Evolutionary conservation across 1,140 invertebrate genomes (phyloP), one percentile per base, ranked within the genome.

Genomic region (Orchesella cincta): DNA sequence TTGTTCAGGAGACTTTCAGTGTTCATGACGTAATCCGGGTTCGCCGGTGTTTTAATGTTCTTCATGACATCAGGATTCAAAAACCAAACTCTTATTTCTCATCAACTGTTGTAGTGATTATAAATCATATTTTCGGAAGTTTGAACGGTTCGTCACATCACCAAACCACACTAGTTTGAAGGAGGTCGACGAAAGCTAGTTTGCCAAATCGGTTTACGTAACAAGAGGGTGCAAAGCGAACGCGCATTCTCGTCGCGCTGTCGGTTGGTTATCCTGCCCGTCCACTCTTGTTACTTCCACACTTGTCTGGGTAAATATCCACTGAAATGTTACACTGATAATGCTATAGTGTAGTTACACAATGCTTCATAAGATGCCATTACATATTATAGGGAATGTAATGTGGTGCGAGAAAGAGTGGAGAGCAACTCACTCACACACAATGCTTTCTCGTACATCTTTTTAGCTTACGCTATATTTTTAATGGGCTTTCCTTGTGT

Each of bases 401-500:
- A 57, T 18, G 23, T 46, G 39, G 18, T 5, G 18, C 5, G 39
- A 46, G 39, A 18, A 46, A 46, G n/a, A 46, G 39, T 46, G 39
- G 39, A 46, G 39, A 18, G 39, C 39, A 46, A 5, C 39, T n/a
- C n/a, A n/a, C n/a, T n/a, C n/a, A n/a, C n/a, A 46, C 18, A 46
- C 18, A 8, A 26, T 57, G 12, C 23, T 57, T 57, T 23, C 3
- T 57, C 12, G 31, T 67, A 57, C 33, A 33, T 8, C 62, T 67
- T 29, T 8, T 62, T 5, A 26, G 23, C 31, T 33, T 67, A 23
- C 62, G 62, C 62, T 67, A 33, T 29, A 67, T 67, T 31, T 67
- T 67, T 67, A 67, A 67, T 67, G 62, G 62, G 62, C 62, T 67
- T 67, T 67, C 31, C 62, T 67, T 33, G 29, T 57, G 12, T 31